Percentiles rank a stretch among this genome's conserved stretches.
phyloP scores from a whole-genome alignment of 2,113 vertebrate genomes.

The Gorsachius goisagi region DNA sequence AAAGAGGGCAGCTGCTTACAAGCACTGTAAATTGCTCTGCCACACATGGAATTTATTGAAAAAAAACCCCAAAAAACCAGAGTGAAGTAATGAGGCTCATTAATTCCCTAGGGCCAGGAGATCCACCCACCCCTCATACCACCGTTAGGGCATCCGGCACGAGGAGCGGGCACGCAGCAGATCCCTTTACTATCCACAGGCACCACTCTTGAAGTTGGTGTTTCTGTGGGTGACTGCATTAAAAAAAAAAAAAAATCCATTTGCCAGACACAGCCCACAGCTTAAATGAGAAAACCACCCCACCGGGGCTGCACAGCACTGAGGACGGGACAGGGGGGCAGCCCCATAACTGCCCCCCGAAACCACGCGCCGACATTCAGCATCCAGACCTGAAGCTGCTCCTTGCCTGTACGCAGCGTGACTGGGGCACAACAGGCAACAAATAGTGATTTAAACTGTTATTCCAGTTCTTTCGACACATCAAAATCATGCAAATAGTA shows the following conservation, averaged over 20 bases:
- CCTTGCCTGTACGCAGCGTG: rapidly evolving
- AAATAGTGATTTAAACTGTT: background rate
- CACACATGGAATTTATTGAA: background rate
- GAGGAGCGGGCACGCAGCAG: rapidly evolving
- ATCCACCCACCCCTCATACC: background rate
- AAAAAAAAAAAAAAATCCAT: background rate
- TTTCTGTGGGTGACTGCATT: background rate
- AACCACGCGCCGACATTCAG: background rate
- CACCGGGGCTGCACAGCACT: too few relatives aligned
- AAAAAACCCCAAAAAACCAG: background rate
- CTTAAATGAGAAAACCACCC: background rate
- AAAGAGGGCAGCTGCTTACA: slow-evolving; percentile 14
- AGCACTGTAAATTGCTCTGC: background rate
- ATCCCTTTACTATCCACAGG: background rate
- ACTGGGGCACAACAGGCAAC: background rate
- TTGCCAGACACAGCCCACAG: background rate
- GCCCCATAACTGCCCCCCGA: background rate
- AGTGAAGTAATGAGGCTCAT: background rate
- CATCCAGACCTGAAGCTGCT: background rate
- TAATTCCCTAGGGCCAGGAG: background rate
- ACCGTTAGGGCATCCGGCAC: background rate
- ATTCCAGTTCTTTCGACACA: background rate
- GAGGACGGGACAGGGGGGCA: background rate
- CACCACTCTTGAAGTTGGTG: background rate
- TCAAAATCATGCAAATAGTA: background rate